These are phyloP conservation scores for Oligia latruncula DNA, from an alignment of 2,888 invertebrate species.

Conservation along the genomic window DNA sequence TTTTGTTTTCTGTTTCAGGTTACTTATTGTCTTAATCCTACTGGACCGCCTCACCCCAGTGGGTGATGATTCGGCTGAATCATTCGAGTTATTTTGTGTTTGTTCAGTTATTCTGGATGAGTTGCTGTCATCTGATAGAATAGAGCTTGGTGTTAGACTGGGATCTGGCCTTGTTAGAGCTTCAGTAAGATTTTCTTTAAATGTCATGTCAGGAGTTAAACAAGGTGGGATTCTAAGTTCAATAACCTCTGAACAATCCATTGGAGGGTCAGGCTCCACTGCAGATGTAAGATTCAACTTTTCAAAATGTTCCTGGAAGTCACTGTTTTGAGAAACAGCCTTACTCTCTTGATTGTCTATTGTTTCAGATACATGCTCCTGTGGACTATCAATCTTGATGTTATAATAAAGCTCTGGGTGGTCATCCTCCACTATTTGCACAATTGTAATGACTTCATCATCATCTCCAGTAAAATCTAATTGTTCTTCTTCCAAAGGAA, in stretches of 20 bases:
- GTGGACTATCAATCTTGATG: conserved; percentile 83
- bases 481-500: conserved; percentile 77
- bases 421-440: conserved; percentile 88
- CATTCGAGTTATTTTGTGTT: conserved; percentile 82
- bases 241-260: conserved; percentile 77
- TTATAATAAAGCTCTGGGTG: conserved; percentile 84
- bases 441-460: conserved; percentile 88
- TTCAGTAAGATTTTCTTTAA: conserved; percentile 75
- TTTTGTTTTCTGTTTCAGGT: conserved; percentile 91
- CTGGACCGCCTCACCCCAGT: conserved; percentile 93
- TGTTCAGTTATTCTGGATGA: conserved; percentile 83
- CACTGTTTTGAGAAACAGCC: conserved; percentile 72
- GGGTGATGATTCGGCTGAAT: conserved; percentile 87
- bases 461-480: conserved; percentile 82
- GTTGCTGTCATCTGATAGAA: conserved; percentile 87
- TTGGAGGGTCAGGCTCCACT: conserved; percentile 71
- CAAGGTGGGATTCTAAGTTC: conserved; percentile 74
- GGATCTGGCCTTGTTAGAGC: conserved; percentile 82
- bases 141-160: conserved; percentile 86
- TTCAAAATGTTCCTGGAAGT: conserved; percentile 85
- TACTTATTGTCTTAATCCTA: conserved; percentile 94
- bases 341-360: conserved; percentile 61
- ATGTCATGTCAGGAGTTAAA: conserved; percentile 77
- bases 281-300: conserved; percentile 78
- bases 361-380: conserved; percentile 64